Evolutionary conservation across 2,113 vertebrate species (phyloP).

Genomic region (Eolophus roseicapilla): DNA sequence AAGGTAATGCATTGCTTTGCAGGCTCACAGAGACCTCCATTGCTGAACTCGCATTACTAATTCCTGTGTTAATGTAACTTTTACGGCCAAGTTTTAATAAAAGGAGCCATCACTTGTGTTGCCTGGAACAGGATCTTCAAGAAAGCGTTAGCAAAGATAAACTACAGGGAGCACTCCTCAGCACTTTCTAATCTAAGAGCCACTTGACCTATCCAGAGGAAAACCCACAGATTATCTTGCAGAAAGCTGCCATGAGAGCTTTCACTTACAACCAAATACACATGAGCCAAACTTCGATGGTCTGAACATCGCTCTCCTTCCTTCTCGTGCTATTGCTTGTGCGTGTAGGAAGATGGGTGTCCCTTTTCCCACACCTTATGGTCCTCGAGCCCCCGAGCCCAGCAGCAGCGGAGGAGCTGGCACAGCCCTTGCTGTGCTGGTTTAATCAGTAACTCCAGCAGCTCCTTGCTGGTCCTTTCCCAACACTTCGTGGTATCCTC

Average conservation of each 20-base stretch:
- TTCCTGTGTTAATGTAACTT: not conserved
- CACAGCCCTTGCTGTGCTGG: accelerated
- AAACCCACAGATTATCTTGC: not conserved
- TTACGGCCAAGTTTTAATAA: not conserved
- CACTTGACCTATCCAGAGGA: not conserved
- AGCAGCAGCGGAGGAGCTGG: not conserved
- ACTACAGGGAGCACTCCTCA: not conserved
- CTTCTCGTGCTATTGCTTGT: not conserved
- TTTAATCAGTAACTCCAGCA: not conserved
- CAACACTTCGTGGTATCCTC: not conserved
- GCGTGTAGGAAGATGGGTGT: not conserved
- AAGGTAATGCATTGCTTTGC: not conserved
- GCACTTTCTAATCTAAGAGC: not conserved
- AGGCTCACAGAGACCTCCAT: not conserved
- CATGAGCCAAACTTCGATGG: not conserved
- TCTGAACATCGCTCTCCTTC: not conserved
- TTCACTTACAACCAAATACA: not conserved
- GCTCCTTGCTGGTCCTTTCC: not conserved
- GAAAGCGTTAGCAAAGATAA: not conserved
- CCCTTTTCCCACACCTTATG: not conserved
- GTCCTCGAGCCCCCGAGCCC: not conserved
- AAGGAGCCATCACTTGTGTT: not conserved
- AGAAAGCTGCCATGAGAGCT: not conserved
- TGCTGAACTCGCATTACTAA: not conserved
- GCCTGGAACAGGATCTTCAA: not conserved